Percentiles rank a stretch among this genome's conserved stretches.
Conservation (phyloP, 1,140 invertebrate species). For the Gonatopus flavifemur region DNA sequence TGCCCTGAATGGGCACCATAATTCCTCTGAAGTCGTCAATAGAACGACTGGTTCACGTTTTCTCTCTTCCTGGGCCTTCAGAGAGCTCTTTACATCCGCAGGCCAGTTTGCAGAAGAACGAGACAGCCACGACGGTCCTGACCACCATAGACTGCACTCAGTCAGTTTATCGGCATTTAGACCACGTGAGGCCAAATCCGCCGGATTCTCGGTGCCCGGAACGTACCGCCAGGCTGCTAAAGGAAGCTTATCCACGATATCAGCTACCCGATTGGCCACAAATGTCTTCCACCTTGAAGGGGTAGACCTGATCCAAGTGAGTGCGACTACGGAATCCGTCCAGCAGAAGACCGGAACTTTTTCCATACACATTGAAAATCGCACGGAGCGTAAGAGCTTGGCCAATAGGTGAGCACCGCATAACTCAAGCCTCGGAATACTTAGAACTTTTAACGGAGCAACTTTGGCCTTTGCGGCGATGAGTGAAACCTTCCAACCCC, state of each 20-base stretch:
- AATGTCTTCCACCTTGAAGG: background rate
- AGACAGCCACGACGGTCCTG: background rate
- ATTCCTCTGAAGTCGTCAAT: background rate
- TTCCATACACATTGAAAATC: background rate
- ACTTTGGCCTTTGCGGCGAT: slow-evolving; percentile 18
- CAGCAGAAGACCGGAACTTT: background rate
- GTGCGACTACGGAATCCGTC: background rate
- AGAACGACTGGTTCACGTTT: background rate
- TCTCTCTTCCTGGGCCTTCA: background rate
- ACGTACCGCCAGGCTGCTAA: background rate
- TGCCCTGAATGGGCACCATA: background rate
- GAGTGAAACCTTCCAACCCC: background rate
- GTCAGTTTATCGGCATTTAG: background rate
- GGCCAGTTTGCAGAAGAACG: background rate
- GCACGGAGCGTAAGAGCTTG: background rate
- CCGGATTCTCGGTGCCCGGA: background rate
- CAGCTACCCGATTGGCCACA: background rate
- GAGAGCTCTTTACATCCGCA: background rate
- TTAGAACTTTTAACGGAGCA: slow-evolving; percentile 30
- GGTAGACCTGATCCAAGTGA: background rate
- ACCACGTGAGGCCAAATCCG: background rate
- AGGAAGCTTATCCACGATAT: background rate
- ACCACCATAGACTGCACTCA: background rate
- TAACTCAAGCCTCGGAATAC: slow-evolving; percentile 26
- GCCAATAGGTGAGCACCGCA: slow-evolving; percentile 16